Percentiles rank a stretch among this genome's conserved stretches.
Conservation (phyloP, 2,888 invertebrate genomes). For the Beris chalybata region DNA sequence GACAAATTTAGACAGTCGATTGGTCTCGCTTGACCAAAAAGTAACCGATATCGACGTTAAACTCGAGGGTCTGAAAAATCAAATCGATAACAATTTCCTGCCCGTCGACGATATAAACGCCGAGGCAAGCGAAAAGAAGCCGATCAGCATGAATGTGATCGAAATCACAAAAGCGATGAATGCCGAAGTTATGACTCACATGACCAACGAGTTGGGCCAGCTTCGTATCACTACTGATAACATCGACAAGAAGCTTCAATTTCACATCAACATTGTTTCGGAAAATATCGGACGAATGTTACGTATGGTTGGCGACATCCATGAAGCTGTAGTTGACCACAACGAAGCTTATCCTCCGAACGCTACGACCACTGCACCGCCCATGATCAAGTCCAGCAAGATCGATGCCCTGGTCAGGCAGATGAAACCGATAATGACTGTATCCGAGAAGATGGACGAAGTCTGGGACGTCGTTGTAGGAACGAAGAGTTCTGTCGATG, state of each 20-base stretch:
- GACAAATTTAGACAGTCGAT: slow-evolving; percentile 64
- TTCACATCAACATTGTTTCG: slow-evolving; percentile 80
- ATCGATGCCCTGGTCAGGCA: slow-evolving; percentile 79
- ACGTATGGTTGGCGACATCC: slow-evolving; percentile 78
- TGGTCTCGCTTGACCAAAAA: slow-evolving; percentile 78
- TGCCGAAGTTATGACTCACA: slow-evolving; percentile 76
- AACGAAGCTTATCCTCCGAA: slow-evolving; percentile 57
- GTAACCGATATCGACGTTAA: slow-evolving; percentile 81
- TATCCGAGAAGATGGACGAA: slow-evolving; percentile 88
- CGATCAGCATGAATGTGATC: slow-evolving; percentile 78
- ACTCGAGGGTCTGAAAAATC: slow-evolving; percentile 75
- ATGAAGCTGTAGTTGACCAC: slow-evolving; percentile 80
- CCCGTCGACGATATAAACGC: slow-evolving; percentile 82
- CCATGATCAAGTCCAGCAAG: slow-evolving; percentile 68
- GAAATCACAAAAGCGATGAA: slow-evolving; percentile 84
- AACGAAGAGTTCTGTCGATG: slow-evolving; percentile 84
- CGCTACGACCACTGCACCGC: slow-evolving; percentile 63
- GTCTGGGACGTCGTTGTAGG: slow-evolving; percentile 90
- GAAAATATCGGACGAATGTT: slow-evolving; percentile 80
- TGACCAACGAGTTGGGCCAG: slow-evolving; percentile 78
- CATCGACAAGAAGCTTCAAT: slow-evolving; percentile 80
- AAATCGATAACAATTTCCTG: slow-evolving; percentile 79
- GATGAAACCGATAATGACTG: slow-evolving; percentile 81
- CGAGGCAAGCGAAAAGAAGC: slow-evolving; percentile 85
- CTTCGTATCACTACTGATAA: slow-evolving; percentile 75